phyloP scores from a whole-genome alignment of 2,113 vertebrate species.

The Carassius gibelio region DNA sequence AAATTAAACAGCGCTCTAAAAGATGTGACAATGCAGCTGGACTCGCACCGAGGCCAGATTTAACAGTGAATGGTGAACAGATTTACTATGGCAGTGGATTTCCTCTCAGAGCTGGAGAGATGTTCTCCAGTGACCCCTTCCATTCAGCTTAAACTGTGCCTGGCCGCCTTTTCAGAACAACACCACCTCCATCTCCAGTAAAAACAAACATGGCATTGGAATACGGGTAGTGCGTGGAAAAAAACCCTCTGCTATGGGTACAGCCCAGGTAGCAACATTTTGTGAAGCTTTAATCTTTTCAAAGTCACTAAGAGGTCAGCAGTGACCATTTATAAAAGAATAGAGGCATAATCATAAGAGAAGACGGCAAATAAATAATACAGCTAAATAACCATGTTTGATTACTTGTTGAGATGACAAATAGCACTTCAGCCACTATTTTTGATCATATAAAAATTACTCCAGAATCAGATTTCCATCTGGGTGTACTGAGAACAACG shows the following conservation, averaged over 20 bases:
- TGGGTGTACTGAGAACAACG: not conserved
- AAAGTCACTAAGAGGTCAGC: not conserved
- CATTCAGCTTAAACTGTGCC: conserved; percentile 28
- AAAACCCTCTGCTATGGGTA: not conserved
- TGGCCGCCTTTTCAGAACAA: conserved; percentile 14
- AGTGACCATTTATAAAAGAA: not conserved
- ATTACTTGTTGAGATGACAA: not conserved
- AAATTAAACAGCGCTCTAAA: conserved; percentile 4
- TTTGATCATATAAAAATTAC: not conserved
- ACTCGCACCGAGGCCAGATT: conserved; percentile 15
- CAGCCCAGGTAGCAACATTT: not conserved
- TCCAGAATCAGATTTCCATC: not conserved
- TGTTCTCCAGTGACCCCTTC: not conserved
- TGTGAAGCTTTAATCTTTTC: not conserved
- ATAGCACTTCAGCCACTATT: not conserved
- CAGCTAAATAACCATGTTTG: not conserved
- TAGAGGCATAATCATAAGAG: not conserved
- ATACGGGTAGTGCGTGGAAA: not conserved
- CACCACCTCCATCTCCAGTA: not conserved
- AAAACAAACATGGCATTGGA: conserved; percentile 17
- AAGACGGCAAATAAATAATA: not conserved
- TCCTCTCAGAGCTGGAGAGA: conserved; percentile 6
- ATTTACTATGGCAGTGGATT: not conserved
- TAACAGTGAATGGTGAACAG: conserved; percentile 1
- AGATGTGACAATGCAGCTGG: conserved; percentile 16